Conservation (phyloP, 1,140 invertebrate species). For the Pomacea maculata region DNA sequence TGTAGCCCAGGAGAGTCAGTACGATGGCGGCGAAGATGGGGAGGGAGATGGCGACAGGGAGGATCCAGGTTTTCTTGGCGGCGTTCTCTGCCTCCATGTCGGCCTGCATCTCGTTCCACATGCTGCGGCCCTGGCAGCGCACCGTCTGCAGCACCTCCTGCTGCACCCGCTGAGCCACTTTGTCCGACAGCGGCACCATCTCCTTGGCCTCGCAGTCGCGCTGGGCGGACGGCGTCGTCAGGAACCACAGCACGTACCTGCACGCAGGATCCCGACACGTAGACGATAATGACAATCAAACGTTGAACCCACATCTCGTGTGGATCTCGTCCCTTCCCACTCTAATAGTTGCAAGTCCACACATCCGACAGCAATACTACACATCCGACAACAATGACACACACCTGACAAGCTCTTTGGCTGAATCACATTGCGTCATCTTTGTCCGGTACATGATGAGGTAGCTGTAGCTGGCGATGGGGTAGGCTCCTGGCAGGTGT, state of each 20-base stretch:
- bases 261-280: too few species aligned
- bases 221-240: slow-evolving; percentile 22
- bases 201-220: slow-evolving; percentile 12
- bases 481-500: slow-evolving; percentile 35
- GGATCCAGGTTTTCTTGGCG: slow-evolving; percentile 35
- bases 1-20: slow-evolving; percentile 19
- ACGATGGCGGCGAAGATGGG: slow-evolving; percentile 18
- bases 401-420: slow-evolving; percentile 51
- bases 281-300: too few species aligned
- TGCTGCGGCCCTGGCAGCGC: slow-evolving; percentile 39
- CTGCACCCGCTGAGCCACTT: slow-evolving; percentile 20
- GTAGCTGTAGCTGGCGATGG: slow-evolving; percentile 50
- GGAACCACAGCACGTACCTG: slow-evolving; percentile 45
- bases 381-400: slow-evolving; percentile 10
- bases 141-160: slow-evolving; percentile 36
- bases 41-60: slow-evolving; percentile 27
- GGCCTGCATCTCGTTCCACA: slow-evolving; percentile 32
- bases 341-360: too few species aligned
- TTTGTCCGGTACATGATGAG: slow-evolving; percentile 40
- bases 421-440: slow-evolving; percentile 42
- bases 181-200: slow-evolving; percentile 41
- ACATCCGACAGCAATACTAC: too few species aligned
- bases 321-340: too few species aligned
- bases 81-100: slow-evolving; percentile 34
- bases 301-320: too few species aligned